These are phyloP conservation scores for Trachythela sp. DNA, from an alignment of 64 coral and sea anemone genomes.

Conservation along the genomic window DNA sequence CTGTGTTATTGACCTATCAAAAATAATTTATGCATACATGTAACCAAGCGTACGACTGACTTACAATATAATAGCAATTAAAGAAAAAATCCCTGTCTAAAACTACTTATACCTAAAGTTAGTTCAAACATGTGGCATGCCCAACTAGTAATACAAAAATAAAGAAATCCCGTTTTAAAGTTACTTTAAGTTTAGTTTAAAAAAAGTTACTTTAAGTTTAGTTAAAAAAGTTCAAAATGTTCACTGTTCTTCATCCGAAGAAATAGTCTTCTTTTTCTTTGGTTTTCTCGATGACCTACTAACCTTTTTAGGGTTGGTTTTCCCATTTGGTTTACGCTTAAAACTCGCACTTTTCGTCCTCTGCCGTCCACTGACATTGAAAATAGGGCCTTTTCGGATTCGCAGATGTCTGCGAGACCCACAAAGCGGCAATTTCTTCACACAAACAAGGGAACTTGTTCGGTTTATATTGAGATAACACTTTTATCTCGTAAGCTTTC, in stretches of 20 bases:
- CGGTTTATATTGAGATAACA: not conserved
- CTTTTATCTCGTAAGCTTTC: not conserved
- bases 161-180: not conserved
- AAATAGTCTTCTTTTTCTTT: not conserved
- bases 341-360: not conserved
- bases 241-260: not conserved
- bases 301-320: not conserved
- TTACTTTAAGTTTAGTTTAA: no score
- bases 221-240: not conserved
- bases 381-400: not conserved
- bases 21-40: no score
- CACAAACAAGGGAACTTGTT: slow-evolving; percentile 5
- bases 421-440: not conserved
- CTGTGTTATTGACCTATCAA: no score
- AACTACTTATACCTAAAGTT: no score
- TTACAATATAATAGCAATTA: no score
- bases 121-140: no score
- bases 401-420: not conserved
- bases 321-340: not conserved
- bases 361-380: not conserved
- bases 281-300: not conserved
- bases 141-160: no score
- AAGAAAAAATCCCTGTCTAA: no score
- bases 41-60: no score
- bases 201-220: not conserved